Conservation (phyloP, 2,113 vertebrate genomes). For the Panurus biarmicus region DNA sequence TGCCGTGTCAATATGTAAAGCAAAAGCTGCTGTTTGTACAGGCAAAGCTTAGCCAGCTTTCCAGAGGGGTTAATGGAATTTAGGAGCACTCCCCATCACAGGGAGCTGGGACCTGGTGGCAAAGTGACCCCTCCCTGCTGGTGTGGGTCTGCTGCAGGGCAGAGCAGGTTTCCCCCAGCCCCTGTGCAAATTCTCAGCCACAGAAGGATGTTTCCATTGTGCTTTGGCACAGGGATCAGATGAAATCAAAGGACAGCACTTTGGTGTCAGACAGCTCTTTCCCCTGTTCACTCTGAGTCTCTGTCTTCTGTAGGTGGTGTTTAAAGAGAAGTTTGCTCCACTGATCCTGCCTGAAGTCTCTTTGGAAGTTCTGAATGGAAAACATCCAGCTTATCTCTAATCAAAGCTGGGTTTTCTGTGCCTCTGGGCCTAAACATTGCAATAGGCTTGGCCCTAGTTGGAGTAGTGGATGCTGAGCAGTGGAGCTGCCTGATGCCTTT, state of each 20-base stretch:
- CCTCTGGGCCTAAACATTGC: neutral
- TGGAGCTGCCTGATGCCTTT: neutral
- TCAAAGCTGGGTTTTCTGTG: neutral
- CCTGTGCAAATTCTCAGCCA: neutral
- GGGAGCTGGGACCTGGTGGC: neutral
- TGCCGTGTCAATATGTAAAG: fast-evolving
- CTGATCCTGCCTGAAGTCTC: neutral
- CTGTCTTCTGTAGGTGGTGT: neutral
- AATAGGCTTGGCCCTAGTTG: neutral
- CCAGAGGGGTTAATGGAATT: neutral
- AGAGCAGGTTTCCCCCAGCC: neutral
- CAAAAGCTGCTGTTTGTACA: neutral
- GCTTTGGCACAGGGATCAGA: neutral
- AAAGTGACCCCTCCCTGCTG: neutral
- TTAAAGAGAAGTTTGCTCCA: neutral
- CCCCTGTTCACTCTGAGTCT: neutral
- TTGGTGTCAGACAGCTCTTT: neutral
- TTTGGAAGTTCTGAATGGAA: neutral
- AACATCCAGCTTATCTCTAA: neutral
- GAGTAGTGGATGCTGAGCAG: neutral
- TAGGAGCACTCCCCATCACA: neutral
- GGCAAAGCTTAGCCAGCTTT: neutral
- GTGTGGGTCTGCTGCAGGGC: neutral
- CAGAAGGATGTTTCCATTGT: neutral
- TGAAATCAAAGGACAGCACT: neutral